Evolutionary conservation across 1,140 invertebrate species (phyloP), one percentile per base, ranked within the genome.

Genomic region (Aphis gossypii): DNA sequence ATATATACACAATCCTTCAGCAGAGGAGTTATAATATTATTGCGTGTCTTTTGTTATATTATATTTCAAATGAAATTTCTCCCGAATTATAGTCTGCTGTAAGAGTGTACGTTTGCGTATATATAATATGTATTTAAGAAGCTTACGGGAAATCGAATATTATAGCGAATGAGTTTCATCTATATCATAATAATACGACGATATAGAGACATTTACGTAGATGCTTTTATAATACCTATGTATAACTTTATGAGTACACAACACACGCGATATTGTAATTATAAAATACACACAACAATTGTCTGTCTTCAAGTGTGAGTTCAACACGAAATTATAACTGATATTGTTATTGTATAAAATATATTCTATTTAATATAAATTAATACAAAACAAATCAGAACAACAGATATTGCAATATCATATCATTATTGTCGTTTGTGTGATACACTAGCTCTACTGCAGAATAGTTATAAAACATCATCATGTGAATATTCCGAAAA

Each of bases 31-130:
- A 20, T 88, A 76, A 4, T 76, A 76, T 48, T 88, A 38, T 88
- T 20, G 4, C 9, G 11, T 25, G 48, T 90, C 88, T 56, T 90
- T 90, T 90, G 51, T 90, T 90, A 90, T 90, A 56, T 56, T 90
- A 56, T 56, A 56, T 90, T 56, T 90, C 88, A 56, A 56, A 90
- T 90, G 41, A 56, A 60, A 90, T 25, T 25, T 56, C n/a, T 90
- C 14, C 23, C 54, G 54, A 90, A n/a, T 76, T n/a, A 76, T n/a
- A 90, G 9, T 56, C 25, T 30, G 44, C 1, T 41, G 30, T 0
- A n/a, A 0, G 4, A 68, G 60, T 76, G 56, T 60, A 14, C 30
- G 56, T 60, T 60, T 60, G 7, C 25, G 56, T 60, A 60, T 14
- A 21, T 41, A 88, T 88, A 5, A 54, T 54, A 30, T 14, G 20